A percentile compares a stretch with the other conserved stretches of the same genome.
These are phyloP conservation scores for Orbicella faveolata DNA, from an alignment of 64 coral and sea anemone genomes.

Conservation along the genomic window DNA sequence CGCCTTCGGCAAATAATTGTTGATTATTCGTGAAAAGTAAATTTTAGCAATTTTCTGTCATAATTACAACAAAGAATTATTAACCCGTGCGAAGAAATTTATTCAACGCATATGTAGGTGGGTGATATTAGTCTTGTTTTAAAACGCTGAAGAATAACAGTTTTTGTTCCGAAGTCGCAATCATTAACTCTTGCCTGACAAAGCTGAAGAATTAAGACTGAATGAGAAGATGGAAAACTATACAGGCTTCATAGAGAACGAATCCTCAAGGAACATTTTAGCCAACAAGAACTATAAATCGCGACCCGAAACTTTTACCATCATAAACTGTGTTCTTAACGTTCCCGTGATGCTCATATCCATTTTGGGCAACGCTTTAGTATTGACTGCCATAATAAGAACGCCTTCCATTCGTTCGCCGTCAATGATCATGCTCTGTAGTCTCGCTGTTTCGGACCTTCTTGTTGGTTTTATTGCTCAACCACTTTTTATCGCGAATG, in stretches of 20 bases:
- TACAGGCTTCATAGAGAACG: too few relatives aligned
- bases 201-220: too few relatives aligned
- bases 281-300: not conserved
- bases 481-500: not conserved
- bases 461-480: conserved; percentile 8
- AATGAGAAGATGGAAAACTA: too few relatives aligned
- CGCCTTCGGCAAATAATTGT: not conserved
- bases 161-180: not conserved
- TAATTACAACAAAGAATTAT: too few relatives aligned
- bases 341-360: not conserved
- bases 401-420: conserved; percentile 11
- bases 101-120: too few relatives aligned
- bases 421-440: not conserved
- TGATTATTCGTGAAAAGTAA: too few relatives aligned
- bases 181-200: too few relatives aligned
- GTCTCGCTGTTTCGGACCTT: conserved; percentile 4
- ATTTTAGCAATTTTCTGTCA: too few relatives aligned
- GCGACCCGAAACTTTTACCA: not conserved
- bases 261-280: too few relatives aligned
- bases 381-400: not conserved
- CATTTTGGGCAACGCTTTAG: not conserved
- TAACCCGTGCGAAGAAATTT: too few relatives aligned
- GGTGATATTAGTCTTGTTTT: too few relatives aligned
- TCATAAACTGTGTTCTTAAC: not conserved
- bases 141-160: not conserved